A percentile compares a stretch with the other conserved stretches of the same genome.
phyloP scores from a whole-genome alignment of 2,888 invertebrate genomes.

The Siphonodentalium dalli region DNA sequence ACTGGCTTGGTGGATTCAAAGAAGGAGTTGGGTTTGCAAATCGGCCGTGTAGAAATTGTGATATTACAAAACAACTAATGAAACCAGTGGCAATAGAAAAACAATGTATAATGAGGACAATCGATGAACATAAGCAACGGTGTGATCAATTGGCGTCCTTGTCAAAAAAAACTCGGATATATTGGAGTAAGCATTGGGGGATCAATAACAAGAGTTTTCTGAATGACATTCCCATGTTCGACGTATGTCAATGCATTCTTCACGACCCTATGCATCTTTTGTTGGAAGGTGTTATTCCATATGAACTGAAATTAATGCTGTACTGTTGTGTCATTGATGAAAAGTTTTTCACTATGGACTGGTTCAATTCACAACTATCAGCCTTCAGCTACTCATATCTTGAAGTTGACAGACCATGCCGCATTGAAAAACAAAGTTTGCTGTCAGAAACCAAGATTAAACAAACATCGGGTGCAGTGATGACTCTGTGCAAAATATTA shows the following conservation, averaged over 20 bases:
- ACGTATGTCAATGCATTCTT: constrained; percentile 18
- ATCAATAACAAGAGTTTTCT: constrained; percentile 9
- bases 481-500: constrained; percentile 3
- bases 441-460: constrained; percentile 3
- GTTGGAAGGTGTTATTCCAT: constrained; percentile 10
- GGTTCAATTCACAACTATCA: neutral
- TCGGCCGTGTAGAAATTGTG: constrained; percentile 21
- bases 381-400: neutral
- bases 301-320: constrained; percentile 2
- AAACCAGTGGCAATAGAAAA: neutral
- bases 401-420: constrained; percentile 14
- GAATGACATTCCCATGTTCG: constrained; percentile 6
- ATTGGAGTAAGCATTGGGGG: constrained; percentile 20
- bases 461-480: constrained; percentile 11
- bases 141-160: constrained; percentile 2
- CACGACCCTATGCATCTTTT: constrained; percentile 27
- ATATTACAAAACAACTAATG: constrained; percentile 3
- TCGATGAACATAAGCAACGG: constrained; percentile 14
- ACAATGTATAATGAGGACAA: constrained; percentile 4
- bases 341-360: neutral
- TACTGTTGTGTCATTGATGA: neutral
- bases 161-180: neutral
- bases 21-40: constrained; percentile 21
- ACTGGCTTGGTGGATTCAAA: constrained; percentile 25
- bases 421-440: constrained; percentile 4